phyloP scores from a whole-genome alignment of 2,113 vertebrate species.

The Pelusios castaneus region DNA sequence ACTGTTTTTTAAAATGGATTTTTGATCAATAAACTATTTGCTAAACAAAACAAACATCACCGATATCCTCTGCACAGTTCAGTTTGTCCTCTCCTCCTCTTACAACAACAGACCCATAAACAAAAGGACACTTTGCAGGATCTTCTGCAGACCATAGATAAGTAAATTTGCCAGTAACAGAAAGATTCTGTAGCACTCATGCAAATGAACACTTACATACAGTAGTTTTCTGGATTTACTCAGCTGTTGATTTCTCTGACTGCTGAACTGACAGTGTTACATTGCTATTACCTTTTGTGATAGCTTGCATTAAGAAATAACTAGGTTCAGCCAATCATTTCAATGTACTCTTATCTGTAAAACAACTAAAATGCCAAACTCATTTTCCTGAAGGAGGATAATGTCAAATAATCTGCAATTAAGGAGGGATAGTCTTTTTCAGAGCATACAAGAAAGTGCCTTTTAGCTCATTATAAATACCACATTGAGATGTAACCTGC shows the following conservation, averaged over 20 bases:
- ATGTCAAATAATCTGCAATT: background rate
- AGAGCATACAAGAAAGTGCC: background rate
- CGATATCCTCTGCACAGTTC: too few species aligned
- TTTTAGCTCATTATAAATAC: background rate
- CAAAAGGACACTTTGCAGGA: background rate
- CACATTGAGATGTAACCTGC: background rate
- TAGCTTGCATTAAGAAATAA: background rate
- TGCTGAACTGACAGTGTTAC: background rate
- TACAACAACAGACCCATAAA: background rate
- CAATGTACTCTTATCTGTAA: fast-evolving
- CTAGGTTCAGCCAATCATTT: background rate
- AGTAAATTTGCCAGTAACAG: background rate
- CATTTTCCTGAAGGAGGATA: background rate
- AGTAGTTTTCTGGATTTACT: background rate
- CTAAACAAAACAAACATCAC: too few species aligned
- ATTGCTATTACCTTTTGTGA: background rate
- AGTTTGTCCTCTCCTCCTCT: background rate
- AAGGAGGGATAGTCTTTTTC: background rate
- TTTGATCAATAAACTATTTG: too few species aligned
- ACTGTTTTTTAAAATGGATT: too few species aligned
- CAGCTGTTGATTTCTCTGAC: background rate
- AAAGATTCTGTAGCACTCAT: background rate
- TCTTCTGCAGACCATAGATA: background rate
- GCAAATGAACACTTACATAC: background rate
- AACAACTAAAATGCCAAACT: background rate